Percentiles rank a stretch among this genome's conserved stretches.
phyloP scores from a whole-genome alignment of 2,888 invertebrate genomes.

The Plebejus argus region DNA sequence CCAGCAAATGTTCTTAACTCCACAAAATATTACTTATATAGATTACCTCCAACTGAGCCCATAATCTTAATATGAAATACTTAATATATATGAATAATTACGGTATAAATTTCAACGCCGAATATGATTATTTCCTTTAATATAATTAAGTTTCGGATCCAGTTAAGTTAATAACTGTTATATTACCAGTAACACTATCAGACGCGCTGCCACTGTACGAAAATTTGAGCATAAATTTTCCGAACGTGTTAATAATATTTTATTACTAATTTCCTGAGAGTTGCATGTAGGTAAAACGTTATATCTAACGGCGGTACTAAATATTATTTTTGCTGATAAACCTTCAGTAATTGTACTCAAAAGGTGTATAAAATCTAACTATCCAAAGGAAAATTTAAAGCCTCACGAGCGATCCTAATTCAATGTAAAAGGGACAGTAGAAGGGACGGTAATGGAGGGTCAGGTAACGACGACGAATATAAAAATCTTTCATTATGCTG shows the following conservation, averaged over 20 bases:
- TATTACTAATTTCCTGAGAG: not conserved
- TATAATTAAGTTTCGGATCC: not conserved
- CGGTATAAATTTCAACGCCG: not conserved
- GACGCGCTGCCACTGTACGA: not conserved
- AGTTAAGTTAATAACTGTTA: not conserved
- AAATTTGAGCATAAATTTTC: not conserved
- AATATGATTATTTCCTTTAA: slow-evolving; percentile 1
- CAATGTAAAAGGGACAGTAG: not conserved
- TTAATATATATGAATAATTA: slow-evolving; percentile 5
- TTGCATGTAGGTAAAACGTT: not conserved
- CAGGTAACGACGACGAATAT: slow-evolving; percentile 16
- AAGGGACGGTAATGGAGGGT: slow-evolving; percentile 12
- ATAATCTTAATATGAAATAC: slow-evolving; percentile 10
- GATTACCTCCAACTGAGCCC: not conserved
- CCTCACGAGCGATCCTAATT: not conserved
- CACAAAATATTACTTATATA: not conserved
- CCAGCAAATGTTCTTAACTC: no score
- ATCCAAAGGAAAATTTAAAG: not conserved
- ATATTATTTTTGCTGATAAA: not conserved
- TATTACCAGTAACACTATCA: not conserved
- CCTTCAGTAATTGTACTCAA: not conserved
- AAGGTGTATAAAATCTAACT: not conserved
- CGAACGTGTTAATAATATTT: not conserved
- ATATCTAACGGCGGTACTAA: not conserved
- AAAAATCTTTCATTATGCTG: not conserved